Evolutionary conservation across 2,113 vertebrate species (phyloP).

Genomic region (Syrmaticus mikado): DNA sequence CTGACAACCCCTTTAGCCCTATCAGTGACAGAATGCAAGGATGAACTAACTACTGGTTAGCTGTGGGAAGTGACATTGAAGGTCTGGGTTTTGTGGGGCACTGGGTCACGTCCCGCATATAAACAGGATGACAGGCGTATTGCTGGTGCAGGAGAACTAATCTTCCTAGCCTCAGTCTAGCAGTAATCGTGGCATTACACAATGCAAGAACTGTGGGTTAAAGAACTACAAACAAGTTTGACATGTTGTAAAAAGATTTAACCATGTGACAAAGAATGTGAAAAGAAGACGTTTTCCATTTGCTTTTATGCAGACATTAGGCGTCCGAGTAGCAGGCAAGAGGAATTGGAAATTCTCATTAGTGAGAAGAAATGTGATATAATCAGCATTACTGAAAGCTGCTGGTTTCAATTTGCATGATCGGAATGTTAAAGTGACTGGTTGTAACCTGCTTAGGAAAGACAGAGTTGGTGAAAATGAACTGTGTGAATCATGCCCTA

Average conservation of each 20-base stretch:
- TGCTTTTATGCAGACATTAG: slow-evolving; percentile 26
- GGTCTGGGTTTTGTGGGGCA: neutral
- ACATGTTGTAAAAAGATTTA: slow-evolving; percentile 45
- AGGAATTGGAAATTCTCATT: slow-evolving; percentile 64
- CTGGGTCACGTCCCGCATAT: neutral
- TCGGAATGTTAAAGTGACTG: slow-evolving; percentile 50
- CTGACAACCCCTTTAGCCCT: neutral
- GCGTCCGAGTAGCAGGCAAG: neutral
- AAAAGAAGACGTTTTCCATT: slow-evolving; percentile 46
- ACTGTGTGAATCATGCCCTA: neutral
- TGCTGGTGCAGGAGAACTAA: slow-evolving; percentile 16
- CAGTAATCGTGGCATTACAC: slow-evolving; percentile 23
- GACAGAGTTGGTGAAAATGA: neutral
- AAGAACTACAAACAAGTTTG: slow-evolving; percentile 46
- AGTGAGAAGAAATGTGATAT: slow-evolving; percentile 60
- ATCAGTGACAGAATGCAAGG: neutral
- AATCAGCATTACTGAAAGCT: slow-evolving; percentile 62
- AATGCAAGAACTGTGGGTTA: neutral
- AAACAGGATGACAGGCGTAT: neutral
- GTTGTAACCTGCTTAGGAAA: slow-evolving; percentile 64
- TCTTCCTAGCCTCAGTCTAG: neutral
- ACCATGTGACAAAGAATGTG: slow-evolving; percentile 41
- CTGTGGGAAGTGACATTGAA: neutral
- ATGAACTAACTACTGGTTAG: slow-evolving; percentile 1
- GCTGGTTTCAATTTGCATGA: slow-evolving; percentile 55